Evolutionary conservation across 2,888 invertebrate species (phyloP).

Genomic region (Pteria penguin): DNA sequence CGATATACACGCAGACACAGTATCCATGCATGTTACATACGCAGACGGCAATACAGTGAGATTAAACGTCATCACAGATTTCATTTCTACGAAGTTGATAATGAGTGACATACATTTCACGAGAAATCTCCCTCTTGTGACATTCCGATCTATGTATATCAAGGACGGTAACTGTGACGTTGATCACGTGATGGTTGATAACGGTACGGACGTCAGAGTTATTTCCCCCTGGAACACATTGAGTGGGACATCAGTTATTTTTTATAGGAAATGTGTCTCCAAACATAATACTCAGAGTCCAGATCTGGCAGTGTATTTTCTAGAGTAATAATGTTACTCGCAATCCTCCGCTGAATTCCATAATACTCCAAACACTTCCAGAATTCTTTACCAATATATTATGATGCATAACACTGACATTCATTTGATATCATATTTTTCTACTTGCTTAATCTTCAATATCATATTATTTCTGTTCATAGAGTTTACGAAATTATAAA

Average conservation of each 20-base stretch:
- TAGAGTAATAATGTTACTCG: too few species aligned
- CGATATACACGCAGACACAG: constrained; percentile 7
- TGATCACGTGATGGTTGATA: constrained; percentile 61
- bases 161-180: constrained; percentile 61
- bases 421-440: too few species aligned
- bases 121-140: constrained; percentile 50
- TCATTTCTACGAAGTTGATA: constrained; percentile 39
- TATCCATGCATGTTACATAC: constrained; percentile 40
- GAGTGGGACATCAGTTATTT: constrained; percentile 57
- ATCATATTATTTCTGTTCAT: too few species aligned
- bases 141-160: constrained; percentile 62
- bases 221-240: constrained; percentile 49
- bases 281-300: constrained; percentile 51
- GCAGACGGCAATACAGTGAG: constrained; percentile 47
- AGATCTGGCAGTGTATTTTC: constrained; percentile 1
- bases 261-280: constrained; percentile 61
- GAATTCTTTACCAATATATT: too few species aligned
- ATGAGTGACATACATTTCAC: constrained; percentile 46
- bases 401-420: too few species aligned
- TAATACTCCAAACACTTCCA: too few species aligned
- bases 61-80: constrained; percentile 37
- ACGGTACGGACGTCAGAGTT: constrained; percentile 48
- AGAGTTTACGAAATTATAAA: too few species aligned
- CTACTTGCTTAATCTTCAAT: too few species aligned
- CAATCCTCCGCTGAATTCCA: too few species aligned